These are phyloP conservation scores for Sesamia nonagrioides DNA, from an alignment of 1,140 invertebrate genomes.

Conservation along the genomic window DNA sequence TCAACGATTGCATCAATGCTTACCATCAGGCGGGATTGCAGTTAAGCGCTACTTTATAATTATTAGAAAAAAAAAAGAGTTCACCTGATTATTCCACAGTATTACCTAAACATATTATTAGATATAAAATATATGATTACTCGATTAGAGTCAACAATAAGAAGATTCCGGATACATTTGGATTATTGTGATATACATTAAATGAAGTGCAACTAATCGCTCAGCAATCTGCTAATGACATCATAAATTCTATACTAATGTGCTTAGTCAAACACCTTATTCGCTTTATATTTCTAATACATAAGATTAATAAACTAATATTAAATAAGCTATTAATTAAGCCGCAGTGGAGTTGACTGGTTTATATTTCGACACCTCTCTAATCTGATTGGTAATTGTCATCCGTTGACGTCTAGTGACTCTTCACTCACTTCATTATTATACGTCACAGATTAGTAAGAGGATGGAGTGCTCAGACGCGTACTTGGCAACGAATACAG, in stretches of 20 bases:
- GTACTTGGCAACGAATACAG: not conserved
- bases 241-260: constrained; percentile 9
- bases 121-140: not conserved
- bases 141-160: not conserved
- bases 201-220: constrained; percentile 1
- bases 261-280: constrained; percentile 27
- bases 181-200: not conserved
- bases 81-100: not conserved
- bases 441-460: not conserved
- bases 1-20: too few relatives aligned
- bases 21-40: too few relatives aligned
- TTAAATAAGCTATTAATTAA: constrained; percentile 35
- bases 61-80: too few relatives aligned
- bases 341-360: constrained; percentile 37
- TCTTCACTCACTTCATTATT: constrained; percentile 41
- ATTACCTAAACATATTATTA: too few relatives aligned
- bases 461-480: not conserved
- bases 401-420: constrained; percentile 44
- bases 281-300: not conserved
- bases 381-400: constrained; percentile 50
- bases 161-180: constrained; percentile 3
- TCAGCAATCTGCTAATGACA: not conserved
- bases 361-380: constrained; percentile 45
- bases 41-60: too few relatives aligned
- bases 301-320: constrained; percentile 24